phyloP scores from a whole-genome alignment of 2,797 vertebrate genomes.

The Gallinago solitaria region DNA sequence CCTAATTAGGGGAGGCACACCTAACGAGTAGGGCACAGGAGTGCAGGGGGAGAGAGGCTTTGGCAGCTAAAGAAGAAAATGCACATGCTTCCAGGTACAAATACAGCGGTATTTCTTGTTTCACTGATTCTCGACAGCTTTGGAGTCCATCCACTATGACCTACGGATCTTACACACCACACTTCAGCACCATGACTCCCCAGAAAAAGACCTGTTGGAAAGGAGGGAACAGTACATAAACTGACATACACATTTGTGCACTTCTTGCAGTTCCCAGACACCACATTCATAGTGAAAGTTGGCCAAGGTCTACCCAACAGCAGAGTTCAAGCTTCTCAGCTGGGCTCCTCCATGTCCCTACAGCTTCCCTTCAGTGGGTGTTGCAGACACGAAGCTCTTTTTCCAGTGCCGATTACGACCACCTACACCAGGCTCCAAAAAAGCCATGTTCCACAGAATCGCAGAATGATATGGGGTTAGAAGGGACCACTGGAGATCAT shows the following conservation, averaged over 20 bases:
- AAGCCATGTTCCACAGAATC: not conserved
- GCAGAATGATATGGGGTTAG: no score
- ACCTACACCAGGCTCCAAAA: not conserved
- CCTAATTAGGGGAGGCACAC: not conserved
- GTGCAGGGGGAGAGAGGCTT: rapidly evolving
- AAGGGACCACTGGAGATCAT: no score
- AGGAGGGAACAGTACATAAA: not conserved
- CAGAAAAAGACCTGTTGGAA: not conserved
- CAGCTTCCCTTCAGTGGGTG: no score
- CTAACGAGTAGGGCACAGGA: not conserved
- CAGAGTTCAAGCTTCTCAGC: not conserved
- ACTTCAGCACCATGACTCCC: not conserved
- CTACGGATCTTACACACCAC: not conserved
- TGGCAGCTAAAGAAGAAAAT: not conserved
- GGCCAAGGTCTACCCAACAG: not conserved
- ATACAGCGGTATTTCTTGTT: not conserved
- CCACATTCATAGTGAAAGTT: rapidly evolving
- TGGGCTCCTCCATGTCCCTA: not conserved
- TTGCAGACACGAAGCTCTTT: not conserved
- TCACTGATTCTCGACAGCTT: not conserved
- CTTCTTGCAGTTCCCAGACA: not conserved
- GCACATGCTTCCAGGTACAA: not conserved
- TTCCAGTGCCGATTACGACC: not conserved
- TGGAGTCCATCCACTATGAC: not conserved
- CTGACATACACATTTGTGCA: not conserved